Evolutionary conservation across 2,888 invertebrate genomes (phyloP), one percentile per base, ranked within the genome.

Genomic region (Tuta absoluta): DNA sequence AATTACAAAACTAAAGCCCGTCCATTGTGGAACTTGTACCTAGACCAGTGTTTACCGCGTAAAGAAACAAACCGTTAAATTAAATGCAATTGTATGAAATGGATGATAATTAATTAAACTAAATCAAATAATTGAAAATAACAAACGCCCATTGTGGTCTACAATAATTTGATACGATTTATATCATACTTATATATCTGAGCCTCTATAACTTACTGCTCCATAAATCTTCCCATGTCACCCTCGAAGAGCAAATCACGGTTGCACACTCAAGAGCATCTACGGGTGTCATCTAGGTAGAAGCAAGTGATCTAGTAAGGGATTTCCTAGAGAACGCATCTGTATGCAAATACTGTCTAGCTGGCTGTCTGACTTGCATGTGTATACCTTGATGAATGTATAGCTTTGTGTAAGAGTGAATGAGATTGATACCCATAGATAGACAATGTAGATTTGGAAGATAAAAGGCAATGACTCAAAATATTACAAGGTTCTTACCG

Each of bases 331-430:
- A 33, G 33, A 33, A 17, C 28, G 56, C 56, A 56, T 56, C 56
- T 56, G 56, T 33, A 56, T 56, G 56, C 56, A 56, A 56, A 56
- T 56, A 56, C 56, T 14, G 62, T 59, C 56, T 56, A 33, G 17
- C 56, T 28, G 33, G 28, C 24, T 33, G 56, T n/a, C 33, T 28
- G 56, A 28, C 23, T 1, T 28, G n/a, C 17, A 24, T 14, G 1
- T 14, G 23, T 12, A 23, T 24, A 12, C 23, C 23, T 48, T 28
- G 33, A 56, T 24, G 33, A 8, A 56, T 33, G 17, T 33, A 28
- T 12, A 33, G 33, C 10, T 56, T 24, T 28, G n/a, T 14, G 24
- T 33, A 12, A 4, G 56, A 33, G 56, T 12, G 28, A 56, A n/a
- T 33, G 28, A 56, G 56, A 33, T 19, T n/a, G 11, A 19, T 2